Percentiles rank a stretch among this genome's conserved stretches.
Evolutionary conservation across 2,797 vertebrate species (phyloP).

Genomic region (Acipenser oxyrinchus): DNA sequence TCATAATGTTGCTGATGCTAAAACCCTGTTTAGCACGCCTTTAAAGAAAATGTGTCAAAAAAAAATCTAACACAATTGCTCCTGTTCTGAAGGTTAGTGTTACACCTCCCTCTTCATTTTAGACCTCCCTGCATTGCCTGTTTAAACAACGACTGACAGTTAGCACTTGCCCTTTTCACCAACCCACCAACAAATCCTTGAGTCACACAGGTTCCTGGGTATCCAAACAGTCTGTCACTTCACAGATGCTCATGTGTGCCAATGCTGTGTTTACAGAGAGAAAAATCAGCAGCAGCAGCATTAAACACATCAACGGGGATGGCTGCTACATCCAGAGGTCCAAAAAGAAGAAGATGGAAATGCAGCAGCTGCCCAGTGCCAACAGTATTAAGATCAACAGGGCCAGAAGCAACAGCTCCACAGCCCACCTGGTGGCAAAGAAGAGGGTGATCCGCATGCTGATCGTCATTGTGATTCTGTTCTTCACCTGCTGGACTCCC

Average conservation of each 20-base stretch:
- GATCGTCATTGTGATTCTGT: constrained; percentile 87
- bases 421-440: constrained; percentile 84
- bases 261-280: constrained; percentile 42
- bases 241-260: not conserved
- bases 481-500: constrained; percentile 95
- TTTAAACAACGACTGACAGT: too few species aligned
- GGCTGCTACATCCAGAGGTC: constrained; percentile 79
- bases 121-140: too few species aligned
- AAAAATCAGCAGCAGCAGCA: constrained; percentile 52
- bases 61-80: too few species aligned
- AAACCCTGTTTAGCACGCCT: too few species aligned
- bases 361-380: constrained; percentile 43
- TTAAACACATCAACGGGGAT: constrained; percentile 67
- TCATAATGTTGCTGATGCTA: too few species aligned
- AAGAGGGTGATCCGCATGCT: constrained; percentile 95
- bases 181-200: not conserved
- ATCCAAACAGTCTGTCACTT: too few species aligned
- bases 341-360: constrained; percentile 51
- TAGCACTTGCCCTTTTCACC: constrained; percentile 11
- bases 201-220: too few species aligned
- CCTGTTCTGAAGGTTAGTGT: too few species aligned
- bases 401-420: constrained; percentile 67
- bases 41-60: too few species aligned
- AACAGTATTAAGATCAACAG: constrained; percentile 44
- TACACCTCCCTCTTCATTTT: too few species aligned